Evolutionary conservation across 2,797 vertebrate genomes (phyloP), one percentile per base, ranked within the genome.

Genomic region (Poecilia wingei): DNA sequence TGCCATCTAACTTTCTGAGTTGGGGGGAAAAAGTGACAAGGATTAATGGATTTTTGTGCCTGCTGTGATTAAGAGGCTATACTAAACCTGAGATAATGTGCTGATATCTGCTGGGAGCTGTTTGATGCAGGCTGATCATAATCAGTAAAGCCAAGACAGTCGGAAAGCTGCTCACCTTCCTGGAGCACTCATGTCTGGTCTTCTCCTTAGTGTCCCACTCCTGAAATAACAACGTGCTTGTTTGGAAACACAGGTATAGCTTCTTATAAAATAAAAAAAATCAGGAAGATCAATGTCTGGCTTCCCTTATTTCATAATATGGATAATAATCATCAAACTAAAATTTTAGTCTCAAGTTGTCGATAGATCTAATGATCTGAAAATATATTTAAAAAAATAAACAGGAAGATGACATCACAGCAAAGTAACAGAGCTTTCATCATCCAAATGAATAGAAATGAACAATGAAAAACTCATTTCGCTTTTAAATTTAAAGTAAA

Each of bases 31-130:
- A 93, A 93, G 90, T 96, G 96, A 97, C 94, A 93, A 95, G 95
- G 96, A 96, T 95, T 94, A 96, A 97, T 96, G 96, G 95, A 96
- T 97, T 97, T 96, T 93, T 87, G 95, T 92, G 95, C 91, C 89
- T 90, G 89, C 85, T 94, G 94, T 96, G 96, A 96, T 92, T 95
- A 88, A 94, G 94, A 95, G 95, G 91, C 95, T 95, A 93, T 89
- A 92, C 92, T 93, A 95, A 96, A 92, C 88, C 93, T 93, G 85
- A 89, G 95, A 96, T 97, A 96, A 97, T 96, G 96, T 91, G 94
- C 92, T 95, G 97, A 97, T 96, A 97, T 96, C 94, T 92, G 92
- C 94, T 93, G 96, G 97, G 96, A 96, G 90, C 92, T 80, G 88
- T 86, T 90, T 94, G 94, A 96, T 83, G 93, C 92, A 71, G 88